Evolutionary conservation across 2,888 invertebrate genomes (phyloP).

Genomic region (Meghimatium bilineatum): DNA sequence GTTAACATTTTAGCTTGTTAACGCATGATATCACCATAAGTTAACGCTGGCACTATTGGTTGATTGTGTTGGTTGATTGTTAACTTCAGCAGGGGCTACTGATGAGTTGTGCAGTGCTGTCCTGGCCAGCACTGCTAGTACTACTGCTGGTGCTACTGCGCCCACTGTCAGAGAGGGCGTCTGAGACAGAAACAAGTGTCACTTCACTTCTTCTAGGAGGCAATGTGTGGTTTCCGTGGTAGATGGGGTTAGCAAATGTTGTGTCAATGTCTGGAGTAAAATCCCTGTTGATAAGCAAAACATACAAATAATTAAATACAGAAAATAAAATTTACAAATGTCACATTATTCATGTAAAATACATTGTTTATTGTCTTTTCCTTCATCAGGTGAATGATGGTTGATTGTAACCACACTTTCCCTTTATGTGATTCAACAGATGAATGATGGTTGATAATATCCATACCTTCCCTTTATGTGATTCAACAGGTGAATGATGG

Average conservation of each 20-base stretch:
- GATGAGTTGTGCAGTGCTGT: conserved; percentile 40
- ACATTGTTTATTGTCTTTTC: too few species aligned
- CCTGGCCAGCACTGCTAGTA: conserved; percentile 45
- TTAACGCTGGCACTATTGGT: not conserved
- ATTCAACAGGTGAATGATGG: too few species aligned
- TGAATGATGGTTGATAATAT: too few species aligned
- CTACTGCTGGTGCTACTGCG: conserved; percentile 53
- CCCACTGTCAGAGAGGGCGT: conserved; percentile 48
- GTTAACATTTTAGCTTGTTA: not conserved
- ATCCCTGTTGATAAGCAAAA: conserved; percentile 21
- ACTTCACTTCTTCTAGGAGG: conserved; percentile 44
- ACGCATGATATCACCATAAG: not conserved
- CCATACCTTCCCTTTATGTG: too few species aligned
- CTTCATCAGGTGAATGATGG: too few species aligned
- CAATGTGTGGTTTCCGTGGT: conserved; percentile 53
- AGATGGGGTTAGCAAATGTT: conserved; percentile 66
- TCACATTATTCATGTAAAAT: too few species aligned
- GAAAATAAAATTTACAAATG: too few species aligned
- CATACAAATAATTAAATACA: too few species aligned
- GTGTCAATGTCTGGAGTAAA: conserved; percentile 55
- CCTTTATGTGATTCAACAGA: too few species aligned
- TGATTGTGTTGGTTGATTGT: too few species aligned
- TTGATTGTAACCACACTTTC: too few species aligned
- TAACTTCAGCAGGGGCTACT: conserved; percentile 36
- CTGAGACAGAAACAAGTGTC: conserved; percentile 30